These are phyloP conservation scores for Sternarchorhynchus goeldii DNA, from an alignment of 2,797 vertebrate species.

Conservation along the genomic window DNA sequence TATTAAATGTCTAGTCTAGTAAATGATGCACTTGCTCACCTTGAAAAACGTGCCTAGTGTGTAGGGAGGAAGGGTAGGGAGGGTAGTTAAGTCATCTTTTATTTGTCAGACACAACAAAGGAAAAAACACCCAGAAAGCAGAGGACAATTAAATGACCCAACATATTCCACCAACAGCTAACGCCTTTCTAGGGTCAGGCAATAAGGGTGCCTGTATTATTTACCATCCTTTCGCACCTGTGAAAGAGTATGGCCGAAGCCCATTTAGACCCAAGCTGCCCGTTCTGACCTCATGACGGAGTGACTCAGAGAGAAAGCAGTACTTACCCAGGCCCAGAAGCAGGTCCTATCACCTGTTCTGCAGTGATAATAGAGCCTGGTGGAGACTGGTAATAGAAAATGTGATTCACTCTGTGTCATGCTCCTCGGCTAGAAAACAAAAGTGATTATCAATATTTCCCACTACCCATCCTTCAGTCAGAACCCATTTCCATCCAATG, in stretches of 20 bases:
- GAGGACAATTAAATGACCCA: conserved; percentile 43
- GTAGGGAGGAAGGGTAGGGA: not conserved
- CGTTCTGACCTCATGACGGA: conserved; percentile 35
- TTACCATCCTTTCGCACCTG: conserved; percentile 41
- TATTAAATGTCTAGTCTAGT: conserved; percentile 15
- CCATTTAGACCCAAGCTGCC: conserved; percentile 33
- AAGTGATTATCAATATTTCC: conserved; percentile 63
- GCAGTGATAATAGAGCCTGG: conserved; percentile 58
- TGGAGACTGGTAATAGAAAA: conserved; percentile 61
- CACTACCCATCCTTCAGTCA: conserved; percentile 52
- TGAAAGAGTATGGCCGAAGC: conserved; percentile 45
- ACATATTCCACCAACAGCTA: conserved; percentile 31
- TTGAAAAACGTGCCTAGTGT: conserved; percentile 23
- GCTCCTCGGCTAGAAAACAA: conserved; percentile 52
- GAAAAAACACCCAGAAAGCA: conserved; percentile 20
- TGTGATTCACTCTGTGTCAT: conserved; percentile 53
- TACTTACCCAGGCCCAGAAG: conserved; percentile 55
- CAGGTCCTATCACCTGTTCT: conserved; percentile 58
- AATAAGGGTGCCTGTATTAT: conserved; percentile 36
- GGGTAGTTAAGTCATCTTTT: conserved; percentile 6
- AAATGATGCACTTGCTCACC: conserved; percentile 30
- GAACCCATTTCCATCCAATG: conserved; percentile 60
- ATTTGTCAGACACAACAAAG: conserved; percentile 24
- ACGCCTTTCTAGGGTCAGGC: conserved; percentile 15
- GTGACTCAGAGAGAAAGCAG: conserved; percentile 40